Evolutionary conservation across 2,113 vertebrate species (phyloP).

Genomic region (Labrus mixtus): DNA sequence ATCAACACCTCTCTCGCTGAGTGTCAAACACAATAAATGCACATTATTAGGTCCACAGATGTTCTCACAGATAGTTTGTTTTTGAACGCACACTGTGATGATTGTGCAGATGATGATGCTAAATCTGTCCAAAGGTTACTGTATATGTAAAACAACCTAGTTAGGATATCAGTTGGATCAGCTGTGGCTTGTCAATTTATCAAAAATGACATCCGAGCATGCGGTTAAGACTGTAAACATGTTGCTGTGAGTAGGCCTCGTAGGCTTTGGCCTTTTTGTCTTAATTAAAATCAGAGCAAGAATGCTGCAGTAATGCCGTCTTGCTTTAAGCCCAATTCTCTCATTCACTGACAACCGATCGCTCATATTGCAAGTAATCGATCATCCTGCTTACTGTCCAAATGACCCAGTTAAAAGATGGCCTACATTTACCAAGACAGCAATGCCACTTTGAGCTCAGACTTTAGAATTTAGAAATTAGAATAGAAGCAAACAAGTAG

Average conservation of each 20-base stretch:
- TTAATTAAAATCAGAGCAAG: conserved; percentile 8
- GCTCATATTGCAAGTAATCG: conserved; percentile 2
- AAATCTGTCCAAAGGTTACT: background rate
- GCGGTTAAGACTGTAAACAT: background rate
- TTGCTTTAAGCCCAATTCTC: background rate
- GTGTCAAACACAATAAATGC: background rate
- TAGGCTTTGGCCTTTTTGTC: background rate
- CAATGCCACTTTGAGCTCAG: background rate
- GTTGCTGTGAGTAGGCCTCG: background rate
- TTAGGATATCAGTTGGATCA: conserved; percentile 7
- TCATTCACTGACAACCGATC: background rate
- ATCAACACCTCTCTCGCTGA: background rate
- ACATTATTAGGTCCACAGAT: background rate
- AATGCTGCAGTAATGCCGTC: conserved; percentile 48
- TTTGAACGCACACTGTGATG: background rate
- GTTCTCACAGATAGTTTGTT: background rate
- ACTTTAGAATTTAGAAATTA: too few species aligned
- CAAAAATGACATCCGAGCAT: background rate
- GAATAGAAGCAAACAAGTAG: too few species aligned
- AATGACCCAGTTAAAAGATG: conserved; percentile 16
- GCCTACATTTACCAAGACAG: background rate
- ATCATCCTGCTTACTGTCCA: background rate
- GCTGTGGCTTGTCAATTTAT: background rate
- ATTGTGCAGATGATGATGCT: background rate
- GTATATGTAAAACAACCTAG: background rate